phyloP scores from a whole-genome alignment of 1,140 invertebrate genomes.

The Listronotus bonariensis region DNA sequence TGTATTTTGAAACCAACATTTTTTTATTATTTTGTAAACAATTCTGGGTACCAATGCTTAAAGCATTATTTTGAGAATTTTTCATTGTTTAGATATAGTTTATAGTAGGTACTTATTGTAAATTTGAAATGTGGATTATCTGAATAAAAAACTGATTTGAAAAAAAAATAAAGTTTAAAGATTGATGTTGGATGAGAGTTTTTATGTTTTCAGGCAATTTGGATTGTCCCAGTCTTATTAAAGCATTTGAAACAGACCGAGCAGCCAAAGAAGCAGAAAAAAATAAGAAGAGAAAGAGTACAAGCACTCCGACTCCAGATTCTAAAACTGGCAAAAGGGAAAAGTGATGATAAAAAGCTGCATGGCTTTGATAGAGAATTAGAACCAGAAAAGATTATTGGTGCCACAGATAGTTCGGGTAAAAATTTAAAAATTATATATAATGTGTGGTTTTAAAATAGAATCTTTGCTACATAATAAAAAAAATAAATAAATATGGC shows the following conservation, averaged over 20 bases:
- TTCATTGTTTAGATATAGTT: too few relatives aligned
- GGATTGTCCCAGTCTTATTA: conserved; percentile 91
- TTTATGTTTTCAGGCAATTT: conserved; percentile 67
- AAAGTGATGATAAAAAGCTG: conserved; percentile 59
- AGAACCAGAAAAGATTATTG: conserved; percentile 92
- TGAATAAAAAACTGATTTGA: too few relatives aligned
- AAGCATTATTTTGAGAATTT: too few relatives aligned
- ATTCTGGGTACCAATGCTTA: too few relatives aligned
- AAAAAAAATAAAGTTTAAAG: too few relatives aligned
- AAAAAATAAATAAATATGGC: too few relatives aligned
- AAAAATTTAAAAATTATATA: background rate
- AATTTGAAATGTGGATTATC: too few relatives aligned
- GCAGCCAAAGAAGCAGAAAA: conserved; percentile 52
- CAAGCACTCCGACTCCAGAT: conserved; percentile 43
- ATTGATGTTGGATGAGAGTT: too few relatives aligned
- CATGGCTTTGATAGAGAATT: conserved; percentile 85
- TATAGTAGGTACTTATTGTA: too few relatives aligned
- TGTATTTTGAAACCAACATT: too few relatives aligned
- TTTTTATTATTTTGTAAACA: too few relatives aligned
- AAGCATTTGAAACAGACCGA: conserved; percentile 79
- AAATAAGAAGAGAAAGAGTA: conserved; percentile 41
- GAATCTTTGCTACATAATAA: too few relatives aligned
- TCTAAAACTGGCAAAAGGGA: conserved; percentile 54
- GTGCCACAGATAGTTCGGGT: conserved; percentile 78
- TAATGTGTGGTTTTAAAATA: background rate